Percentiles rank a stretch among this genome's conserved stretches.
phyloP scores from a whole-genome alignment of 2,797 vertebrate species.

The Poeciliopsis turneri region DNA sequence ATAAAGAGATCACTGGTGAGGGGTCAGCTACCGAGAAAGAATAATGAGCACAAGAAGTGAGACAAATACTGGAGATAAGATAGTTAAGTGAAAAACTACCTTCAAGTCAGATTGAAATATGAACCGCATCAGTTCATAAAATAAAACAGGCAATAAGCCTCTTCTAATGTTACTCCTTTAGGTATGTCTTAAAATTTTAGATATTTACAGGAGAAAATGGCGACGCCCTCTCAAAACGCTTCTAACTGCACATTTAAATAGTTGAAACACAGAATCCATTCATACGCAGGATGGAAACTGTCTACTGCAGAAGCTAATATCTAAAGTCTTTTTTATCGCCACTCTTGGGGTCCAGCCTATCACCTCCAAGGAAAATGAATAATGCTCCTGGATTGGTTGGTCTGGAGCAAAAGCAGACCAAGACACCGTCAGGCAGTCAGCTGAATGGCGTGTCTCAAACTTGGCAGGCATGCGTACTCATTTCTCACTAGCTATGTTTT shows the following conservation, averaged over 20 bases:
- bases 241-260: not conserved
- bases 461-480: too few relatives aligned
- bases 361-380: not conserved
- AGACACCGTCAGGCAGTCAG: too few relatives aligned
- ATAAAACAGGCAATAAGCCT: not conserved
- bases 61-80: not conserved
- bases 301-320: not conserved
- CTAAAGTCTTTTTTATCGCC: not conserved
- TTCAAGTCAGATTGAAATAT: not conserved
- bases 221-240: too few relatives aligned
- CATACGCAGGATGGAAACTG: not conserved
- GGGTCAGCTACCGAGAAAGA: not conserved
- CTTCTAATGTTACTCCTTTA: not conserved
- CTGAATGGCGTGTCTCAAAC: too few relatives aligned
- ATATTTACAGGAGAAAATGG: not conserved
- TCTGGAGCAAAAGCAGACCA: not conserved
- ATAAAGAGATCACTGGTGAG: not conserved
- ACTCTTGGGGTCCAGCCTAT: not conserved
- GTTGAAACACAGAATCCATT: not conserved
- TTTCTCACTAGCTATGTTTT: too few relatives aligned
- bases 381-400: not conserved
- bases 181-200: not conserved
- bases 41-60: not conserved
- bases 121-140: not conserved
- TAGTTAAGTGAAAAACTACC: not conserved